Evolutionary conservation across 2,797 vertebrate genomes (phyloP), one percentile per base, ranked within the genome.

Genomic region (Eulemur mongoz): DNA sequence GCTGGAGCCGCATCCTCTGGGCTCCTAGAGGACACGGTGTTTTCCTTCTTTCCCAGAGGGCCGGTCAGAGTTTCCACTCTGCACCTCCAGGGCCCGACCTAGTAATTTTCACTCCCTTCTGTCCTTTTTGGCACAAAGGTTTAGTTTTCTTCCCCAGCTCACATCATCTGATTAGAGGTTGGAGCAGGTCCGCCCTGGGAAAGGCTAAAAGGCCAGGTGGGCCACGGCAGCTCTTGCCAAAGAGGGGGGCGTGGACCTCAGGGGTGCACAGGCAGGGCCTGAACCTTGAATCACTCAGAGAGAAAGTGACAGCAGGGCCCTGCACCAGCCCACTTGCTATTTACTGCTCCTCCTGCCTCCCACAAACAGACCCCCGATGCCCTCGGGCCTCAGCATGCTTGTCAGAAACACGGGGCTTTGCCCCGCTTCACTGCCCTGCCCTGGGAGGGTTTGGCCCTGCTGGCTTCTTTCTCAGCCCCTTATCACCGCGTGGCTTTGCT

Each of bases 61-160:
- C 54, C 13, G 23, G 27, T 84, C 72, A 69, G 79, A 93, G 35
- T 95, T 95, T 96, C 94, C 91, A 59, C 80, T 63, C n/a, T 0
- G 43, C n/a, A 27, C 63, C 84, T 30, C 70, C 75, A 59, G 79
- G 50, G 25, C 72, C 70, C n/a, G 69, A 70, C 20, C 86, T 8
- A 12, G 76, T 78, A 48, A 59, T 79, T 73, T 43, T 76, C 54
- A 79, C 82, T 72, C 45, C 32, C 70, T 89, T 84, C 65, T 79
- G 93, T 95, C 88, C 45, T 63, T 54, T 38, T 67, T 89, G 75
- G 75, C 79, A 35, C 50, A 32, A 40, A 52, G 48, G 6, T 81
- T 75, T 52, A 40, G 65, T 65, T 93, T 76, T 54, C 67, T 50
- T 57, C 27, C 63, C 52, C 27, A 7, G 32, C 10, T 54, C 5